A percentile compares a stretch with the other conserved stretches of the same genome.
phyloP scores from a whole-genome alignment of 2,113 vertebrate species.

The Paramormyrops kingsleyae region DNA sequence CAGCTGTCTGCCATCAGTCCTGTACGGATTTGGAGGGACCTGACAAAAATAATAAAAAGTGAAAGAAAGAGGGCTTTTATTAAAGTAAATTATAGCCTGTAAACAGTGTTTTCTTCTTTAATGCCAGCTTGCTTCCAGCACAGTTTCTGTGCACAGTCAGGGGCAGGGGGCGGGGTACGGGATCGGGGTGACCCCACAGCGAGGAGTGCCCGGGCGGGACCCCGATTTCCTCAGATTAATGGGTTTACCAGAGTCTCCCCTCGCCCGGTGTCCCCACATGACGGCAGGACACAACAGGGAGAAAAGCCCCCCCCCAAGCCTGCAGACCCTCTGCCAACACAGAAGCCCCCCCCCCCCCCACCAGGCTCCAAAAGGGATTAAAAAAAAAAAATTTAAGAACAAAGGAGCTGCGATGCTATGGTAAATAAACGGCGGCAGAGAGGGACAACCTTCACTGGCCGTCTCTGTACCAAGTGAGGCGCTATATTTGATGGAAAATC shows the following conservation, averaged over 20 bases:
- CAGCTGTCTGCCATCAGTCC: conserved; percentile 15
- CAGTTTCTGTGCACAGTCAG: conserved; percentile 1
- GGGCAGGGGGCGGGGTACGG: conserved; percentile 13
- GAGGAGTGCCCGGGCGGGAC: background rate
- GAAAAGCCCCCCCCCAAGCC: background rate
- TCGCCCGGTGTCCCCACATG: conserved; percentile 23
- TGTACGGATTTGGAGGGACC: background rate
- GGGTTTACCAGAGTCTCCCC: conserved; percentile 44
- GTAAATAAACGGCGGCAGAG: background rate
- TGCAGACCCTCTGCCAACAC: background rate
- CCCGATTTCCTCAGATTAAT: conserved; percentile 34
- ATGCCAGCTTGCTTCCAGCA: background rate
- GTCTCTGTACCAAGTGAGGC: background rate
- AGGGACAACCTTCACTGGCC: background rate
- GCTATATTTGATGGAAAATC: background rate
- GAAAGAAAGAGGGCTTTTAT: background rate
- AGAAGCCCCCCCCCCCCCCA: background rate
- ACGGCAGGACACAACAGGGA: background rate
- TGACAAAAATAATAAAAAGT: background rate
- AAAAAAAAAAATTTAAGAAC: background rate
- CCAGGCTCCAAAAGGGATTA: background rate
- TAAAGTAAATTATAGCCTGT: background rate
- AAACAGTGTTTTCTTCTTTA: background rate
- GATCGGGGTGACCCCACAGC: background rate
- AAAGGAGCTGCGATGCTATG: background rate